phyloP scores from a whole-genome alignment of 2,113 vertebrate species.

The Corynorhinus townsendii region DNA sequence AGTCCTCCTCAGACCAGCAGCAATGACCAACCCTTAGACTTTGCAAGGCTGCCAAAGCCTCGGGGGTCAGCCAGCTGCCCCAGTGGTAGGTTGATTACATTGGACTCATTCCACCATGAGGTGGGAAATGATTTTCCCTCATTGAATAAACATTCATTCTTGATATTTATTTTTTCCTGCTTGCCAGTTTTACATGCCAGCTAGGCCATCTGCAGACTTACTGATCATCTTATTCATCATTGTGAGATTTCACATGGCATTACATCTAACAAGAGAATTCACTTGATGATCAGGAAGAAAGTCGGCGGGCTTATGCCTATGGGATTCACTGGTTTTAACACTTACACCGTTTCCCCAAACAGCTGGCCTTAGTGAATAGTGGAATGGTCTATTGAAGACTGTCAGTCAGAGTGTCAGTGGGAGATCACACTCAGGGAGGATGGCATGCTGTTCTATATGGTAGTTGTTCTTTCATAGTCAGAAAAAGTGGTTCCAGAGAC shows the following conservation, averaged over 20 bases:
- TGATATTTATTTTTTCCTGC: neutral
- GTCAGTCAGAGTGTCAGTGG: too few relatives aligned
- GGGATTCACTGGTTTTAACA: neutral
- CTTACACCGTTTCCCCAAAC: neutral
- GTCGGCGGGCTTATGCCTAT: neutral
- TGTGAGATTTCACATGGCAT: neutral
- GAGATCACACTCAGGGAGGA: neutral
- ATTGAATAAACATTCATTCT: constrained; percentile 26
- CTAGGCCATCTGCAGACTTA: neutral
- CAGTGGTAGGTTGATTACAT: neutral
- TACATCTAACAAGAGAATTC: neutral
- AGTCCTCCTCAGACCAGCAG: neutral
- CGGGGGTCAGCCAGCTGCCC: neutral
- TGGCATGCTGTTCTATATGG: neutral
- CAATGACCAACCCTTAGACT: neutral
- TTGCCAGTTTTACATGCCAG: neutral
- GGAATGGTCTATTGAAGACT: neutral
- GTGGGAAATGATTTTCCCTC: constrained; percentile 22
- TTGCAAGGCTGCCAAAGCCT: neutral
- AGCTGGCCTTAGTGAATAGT: neutral
- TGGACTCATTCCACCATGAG: neutral
- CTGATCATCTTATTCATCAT: neutral
- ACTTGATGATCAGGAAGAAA: neutral
- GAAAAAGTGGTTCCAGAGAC: neutral
- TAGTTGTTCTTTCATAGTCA: neutral